These are phyloP conservation scores for Pantelozetes paolii DNA, from an alignment of 2,888 invertebrate genomes.

Conservation along the genomic window DNA sequence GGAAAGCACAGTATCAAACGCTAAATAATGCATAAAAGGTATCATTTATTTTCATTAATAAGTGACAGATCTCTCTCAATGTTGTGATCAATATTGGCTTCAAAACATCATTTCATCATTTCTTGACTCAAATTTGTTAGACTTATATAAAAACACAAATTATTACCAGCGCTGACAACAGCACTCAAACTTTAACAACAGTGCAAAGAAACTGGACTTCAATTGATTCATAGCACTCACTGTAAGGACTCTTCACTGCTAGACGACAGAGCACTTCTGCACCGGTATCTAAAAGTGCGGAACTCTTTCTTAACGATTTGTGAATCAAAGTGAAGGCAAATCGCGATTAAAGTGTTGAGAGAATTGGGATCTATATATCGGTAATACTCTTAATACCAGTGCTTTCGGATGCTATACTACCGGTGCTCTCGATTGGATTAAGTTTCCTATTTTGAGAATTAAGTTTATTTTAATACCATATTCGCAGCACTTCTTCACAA, in stretches of 20 bases:
- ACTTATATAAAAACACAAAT: background rate
- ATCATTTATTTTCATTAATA: slow-evolving; percentile 21
- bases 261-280: background rate
- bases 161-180: background rate
- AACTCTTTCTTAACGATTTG: background rate
- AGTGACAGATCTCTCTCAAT: slow-evolving; percentile 21
- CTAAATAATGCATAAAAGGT: slow-evolving; percentile 32
- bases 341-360: background rate
- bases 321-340: background rate
- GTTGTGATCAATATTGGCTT: slow-evolving; percentile 5
- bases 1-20: slow-evolving; percentile 12
- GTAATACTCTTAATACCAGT: background rate
- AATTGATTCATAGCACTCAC: background rate
- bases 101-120: slow-evolving; percentile 16
- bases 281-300: background rate
- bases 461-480: background rate
- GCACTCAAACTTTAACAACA: background rate
- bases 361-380: background rate
- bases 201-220: no score
- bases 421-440: slow-evolving; percentile 18
- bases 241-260: background rate
- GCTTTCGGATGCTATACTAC: no score
- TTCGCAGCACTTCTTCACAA: background rate
- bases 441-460: slow-evolving; percentile 20
- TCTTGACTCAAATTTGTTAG: background rate